Evolutionary conservation across 1,140 invertebrate species (phyloP), one percentile per base, ranked within the genome.

Genomic region (Lasioglossum baleicum): DNA sequence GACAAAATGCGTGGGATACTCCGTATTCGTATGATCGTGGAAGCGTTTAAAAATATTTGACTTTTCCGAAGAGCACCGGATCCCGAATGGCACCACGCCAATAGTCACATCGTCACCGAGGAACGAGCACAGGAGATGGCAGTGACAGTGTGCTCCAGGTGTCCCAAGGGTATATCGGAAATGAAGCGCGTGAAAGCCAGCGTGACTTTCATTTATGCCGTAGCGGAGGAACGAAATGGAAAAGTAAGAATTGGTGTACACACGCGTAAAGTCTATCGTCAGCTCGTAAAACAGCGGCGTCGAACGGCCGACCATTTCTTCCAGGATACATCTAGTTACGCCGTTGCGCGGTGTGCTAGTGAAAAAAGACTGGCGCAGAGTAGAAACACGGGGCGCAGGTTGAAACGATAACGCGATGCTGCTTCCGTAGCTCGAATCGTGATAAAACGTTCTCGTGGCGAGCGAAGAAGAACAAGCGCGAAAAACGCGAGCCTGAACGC

Each of bases 371-470:
- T 2, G 5, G 6, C n/a, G 58, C 44, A 3, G 10, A 2, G 56
- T 7, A 13, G n/a, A 31, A 70, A 60, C 22, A 15, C 13, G 44
- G 7, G 40, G 58, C 40, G 15, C 22, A 8, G 7, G 26, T 56
- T 26, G 61, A 68, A 35, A 68, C 73, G 76, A 86, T 86, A 86
- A 86, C 82, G 75, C 80, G 58, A 61, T 64, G 63, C 51, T 63
- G 83, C 71, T 53, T 75, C 60, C 65, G 83, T 83, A 85, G 80
- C 84, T 83, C 85, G 76, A 76, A 80, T 80, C 73, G 73, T 69
- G 83, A 85, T 86, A 86, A 86, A 86, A 56, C 60, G 63, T 80
- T 78, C 70, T 81, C 70, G 70, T 64, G 64, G 73, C 51, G 58
- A 67, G 6, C 17, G 40, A 44, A 42, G 44, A 71, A 56, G 42